Conservation (phyloP, 35 echinoderm and acorn worm species). For the Hemicentrotus pulcherrimus region DNA sequence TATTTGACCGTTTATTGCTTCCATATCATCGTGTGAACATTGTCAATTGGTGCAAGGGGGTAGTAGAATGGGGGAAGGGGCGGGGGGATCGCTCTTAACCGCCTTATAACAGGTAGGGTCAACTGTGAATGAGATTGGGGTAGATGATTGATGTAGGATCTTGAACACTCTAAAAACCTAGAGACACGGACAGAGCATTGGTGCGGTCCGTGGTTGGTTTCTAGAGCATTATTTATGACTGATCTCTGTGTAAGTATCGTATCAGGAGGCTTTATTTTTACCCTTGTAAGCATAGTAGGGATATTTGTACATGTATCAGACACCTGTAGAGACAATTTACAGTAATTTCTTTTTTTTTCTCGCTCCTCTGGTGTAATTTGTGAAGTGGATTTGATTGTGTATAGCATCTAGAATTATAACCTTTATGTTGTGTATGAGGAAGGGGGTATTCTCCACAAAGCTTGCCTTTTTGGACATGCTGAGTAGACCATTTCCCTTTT, state of each 20-base stretch:
- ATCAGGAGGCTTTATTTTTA: constrained; percentile 33
- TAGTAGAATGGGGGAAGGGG: background rate
- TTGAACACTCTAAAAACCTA: background rate
- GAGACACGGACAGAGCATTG: background rate
- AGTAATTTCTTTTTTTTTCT: background rate
- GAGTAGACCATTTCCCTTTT: constrained; percentile 22
- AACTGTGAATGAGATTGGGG: background rate
- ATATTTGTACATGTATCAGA: constrained; percentile 10
- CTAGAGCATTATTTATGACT: constrained; percentile 47
- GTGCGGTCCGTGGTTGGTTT: background rate
- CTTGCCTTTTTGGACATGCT: constrained; percentile 5
- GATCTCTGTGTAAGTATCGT: constrained; percentile 34
- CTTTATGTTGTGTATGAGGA: constrained; percentile 44
- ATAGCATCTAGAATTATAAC: constrained; percentile 44
- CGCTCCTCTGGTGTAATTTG: constrained; percentile 34
- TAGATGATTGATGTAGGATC: background rate
- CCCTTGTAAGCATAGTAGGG: background rate
- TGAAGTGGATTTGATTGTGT: constrained; percentile 53
- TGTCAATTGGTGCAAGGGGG: background rate
- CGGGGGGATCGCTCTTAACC: background rate
- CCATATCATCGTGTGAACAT: background rate
- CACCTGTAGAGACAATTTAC: background rate
- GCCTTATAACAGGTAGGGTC: background rate
- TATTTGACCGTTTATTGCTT: background rate
- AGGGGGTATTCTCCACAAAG: background rate